Base-by-base conservation (phyloP, 1,140 invertebrate genomes). In the Trypoxylus dichotomus region DNA sequence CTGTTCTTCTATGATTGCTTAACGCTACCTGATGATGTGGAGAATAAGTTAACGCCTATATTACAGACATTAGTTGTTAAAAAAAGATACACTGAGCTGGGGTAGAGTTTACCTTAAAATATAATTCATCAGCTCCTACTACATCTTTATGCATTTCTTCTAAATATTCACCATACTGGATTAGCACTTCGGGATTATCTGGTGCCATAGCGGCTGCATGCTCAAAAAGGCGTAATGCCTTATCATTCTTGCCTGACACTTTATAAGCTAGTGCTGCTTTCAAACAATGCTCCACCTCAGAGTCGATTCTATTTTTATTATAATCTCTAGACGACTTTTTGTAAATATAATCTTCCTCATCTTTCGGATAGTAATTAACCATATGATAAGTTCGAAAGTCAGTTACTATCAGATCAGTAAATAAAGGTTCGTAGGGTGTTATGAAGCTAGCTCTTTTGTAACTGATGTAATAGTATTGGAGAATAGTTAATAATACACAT, bases 141-240 rank as follows among this genome's bases (percentile, higher is more conserved):
- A 98, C 88, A 87, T 99, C 95, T 37, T 95, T 91, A 80, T 95
- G 90, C 19, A 93, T 92, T 76, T 94, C 91, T 86, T 99, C 97
- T 27, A 98, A 86, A 86, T 97, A 97, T 87, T 98, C 96, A 29
- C 97, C 97, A 87, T 97, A 98, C 80, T 94, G 91, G 82, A 95
- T 96, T 11, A 99, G 86, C 71, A 98, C 92, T 82, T 98, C 96
- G 1, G 97, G 94, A 88, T 98, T 95, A 80, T 93, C 91, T 0
- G 98, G 97, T 19, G 96, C 94, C 25, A 98, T 87, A 0, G 95
- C 94, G 27, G 96, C 90, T 0, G 97, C 97, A 87, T 98, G 96
- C 86, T 95, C 92, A 83, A 97, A 96, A 25, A 98, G 85, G 86
- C 96, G 96, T 6, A 93, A 86, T 1, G 96, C 96, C 88, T 97